Conservation (phyloP, 2,888 invertebrate species). For the Sphaeridia pumilis region DNA sequence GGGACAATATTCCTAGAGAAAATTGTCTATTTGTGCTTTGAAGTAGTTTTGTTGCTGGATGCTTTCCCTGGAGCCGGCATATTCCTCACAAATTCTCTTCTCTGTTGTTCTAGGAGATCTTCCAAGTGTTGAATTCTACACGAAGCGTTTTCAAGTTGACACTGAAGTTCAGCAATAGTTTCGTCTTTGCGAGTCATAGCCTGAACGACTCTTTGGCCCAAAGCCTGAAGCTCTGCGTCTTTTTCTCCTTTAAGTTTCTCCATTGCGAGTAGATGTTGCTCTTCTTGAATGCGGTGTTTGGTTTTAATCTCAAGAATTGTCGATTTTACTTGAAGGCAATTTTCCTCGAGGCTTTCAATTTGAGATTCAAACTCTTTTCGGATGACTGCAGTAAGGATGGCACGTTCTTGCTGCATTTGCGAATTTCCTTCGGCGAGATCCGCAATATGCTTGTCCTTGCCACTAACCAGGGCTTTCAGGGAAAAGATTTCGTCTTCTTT, state of each 20-base stretch:
- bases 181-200: constrained; percentile 69
- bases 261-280: constrained; percentile 25
- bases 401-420: constrained; percentile 48
- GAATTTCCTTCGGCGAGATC: constrained; percentile 54
- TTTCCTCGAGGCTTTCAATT: constrained; percentile 45
- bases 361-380: constrained; percentile 53
- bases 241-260: constrained; percentile 41
- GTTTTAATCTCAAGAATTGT: constrained; percentile 31
- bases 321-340: constrained; percentile 28
- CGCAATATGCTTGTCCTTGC: constrained; percentile 46
- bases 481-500: constrained; percentile 52
- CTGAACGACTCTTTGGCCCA: constrained; percentile 56
- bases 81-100: constrained; percentile 34
- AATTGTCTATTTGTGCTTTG: no score
- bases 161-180: constrained; percentile 56
- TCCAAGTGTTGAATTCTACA: constrained; percentile 64
- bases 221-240: constrained; percentile 40
- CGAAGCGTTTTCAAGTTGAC: constrained; percentile 56
- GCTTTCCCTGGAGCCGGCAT: no score
- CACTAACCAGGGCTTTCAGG: constrained; percentile 50
- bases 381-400: constrained; percentile 48
- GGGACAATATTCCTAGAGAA: no score
- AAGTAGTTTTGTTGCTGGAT: no score
- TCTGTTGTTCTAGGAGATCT: constrained; percentile 59
- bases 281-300: constrained; percentile 31